phyloP scores from a whole-genome alignment of 2,113 vertebrate genomes.

The Callipepla squamata region DNA sequence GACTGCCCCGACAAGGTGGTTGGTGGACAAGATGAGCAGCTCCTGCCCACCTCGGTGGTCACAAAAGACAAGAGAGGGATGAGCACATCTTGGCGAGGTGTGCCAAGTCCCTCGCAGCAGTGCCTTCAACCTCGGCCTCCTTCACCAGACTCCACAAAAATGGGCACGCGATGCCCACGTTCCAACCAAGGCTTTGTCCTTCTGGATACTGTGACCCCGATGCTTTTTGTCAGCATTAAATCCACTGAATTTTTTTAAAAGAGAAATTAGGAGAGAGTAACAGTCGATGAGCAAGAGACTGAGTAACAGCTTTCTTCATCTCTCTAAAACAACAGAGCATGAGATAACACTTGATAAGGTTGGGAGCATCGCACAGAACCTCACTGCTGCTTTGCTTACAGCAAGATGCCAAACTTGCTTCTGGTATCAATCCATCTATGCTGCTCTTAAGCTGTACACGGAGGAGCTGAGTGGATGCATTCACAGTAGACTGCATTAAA shows the following conservation, averaged over 20 bases:
- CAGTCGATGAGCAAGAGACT: neutral
- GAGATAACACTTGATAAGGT: neutral
- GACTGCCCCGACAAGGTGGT: neutral
- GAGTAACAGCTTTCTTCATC: neutral
- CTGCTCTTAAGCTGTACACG: constrained; percentile 37
- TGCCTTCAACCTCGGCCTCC: neutral
- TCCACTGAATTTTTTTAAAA: neutral
- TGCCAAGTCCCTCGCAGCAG: neutral
- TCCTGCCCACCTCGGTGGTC: neutral
- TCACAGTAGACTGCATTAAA: constrained; percentile 58
- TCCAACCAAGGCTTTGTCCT: neutral
- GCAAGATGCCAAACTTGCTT: constrained; percentile 14
- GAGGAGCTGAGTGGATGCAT: neutral
- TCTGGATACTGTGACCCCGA: neutral
- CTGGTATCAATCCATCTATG: neutral
- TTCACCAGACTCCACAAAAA: neutral
- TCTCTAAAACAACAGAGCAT: neutral
- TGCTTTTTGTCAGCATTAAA: constrained; percentile 5
- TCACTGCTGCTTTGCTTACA: neutral
- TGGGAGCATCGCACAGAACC: neutral
- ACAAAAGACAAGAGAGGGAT: neutral
- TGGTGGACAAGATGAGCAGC: neutral
- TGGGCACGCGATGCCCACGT: neutral
- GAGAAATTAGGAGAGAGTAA: neutral
- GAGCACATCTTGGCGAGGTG: neutral